Base-by-base conservation (phyloP, 1,140 invertebrate species). In the Tetramorium simillimum region DNA sequence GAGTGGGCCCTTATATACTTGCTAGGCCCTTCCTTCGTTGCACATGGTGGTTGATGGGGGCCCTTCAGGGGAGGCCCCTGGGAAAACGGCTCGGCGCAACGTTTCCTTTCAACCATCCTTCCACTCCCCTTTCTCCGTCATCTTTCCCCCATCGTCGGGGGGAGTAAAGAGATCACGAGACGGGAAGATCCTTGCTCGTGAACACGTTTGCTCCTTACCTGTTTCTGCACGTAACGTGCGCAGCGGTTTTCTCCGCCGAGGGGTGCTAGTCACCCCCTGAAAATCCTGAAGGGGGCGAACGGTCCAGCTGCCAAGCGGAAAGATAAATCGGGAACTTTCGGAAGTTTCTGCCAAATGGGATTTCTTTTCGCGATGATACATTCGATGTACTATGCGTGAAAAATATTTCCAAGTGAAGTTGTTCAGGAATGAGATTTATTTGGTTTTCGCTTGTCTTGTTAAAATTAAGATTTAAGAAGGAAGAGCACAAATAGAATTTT, bases 1-100 rank as follows among this genome's bases (percentile, higher is more conserved):
- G 14, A 60, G 24, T 24, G 53, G 53, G 53, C 69, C 80, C 69
- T 84, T 84, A 84, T 84, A 84, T 84, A 84, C 80, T 21, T 62
- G n/a, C 10, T n/a, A 28, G 69, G 28, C 80, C 80, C 69, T 82
- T 82, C 80, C 28, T 63, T 40, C 53, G 33, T 56, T 69, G 56
- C 75, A 53, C 37, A 24, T 43, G 65, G 5, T 21, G 78, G 49
- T 56, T 56, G 78, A 72, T 43, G 49, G 63, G 65, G 78, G 40
- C 24, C 69, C 53, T 84, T 49, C 24, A 46, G 69, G 49, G 62
- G 40, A 60, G 18, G 40, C 53, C 14, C 80, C 69, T 84, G 80
- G 80, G 80, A 84, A 84, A 84, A 84, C 53, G 69, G 28, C 3
- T 62, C 18, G 49, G 40, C 69, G 58, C 69, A 84, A 60, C 58